Percentiles rank a stretch among this genome's conserved stretches.
Conservation (phyloP, 2,113 vertebrate genomes). For the Tiliqua scincoides region DNA sequence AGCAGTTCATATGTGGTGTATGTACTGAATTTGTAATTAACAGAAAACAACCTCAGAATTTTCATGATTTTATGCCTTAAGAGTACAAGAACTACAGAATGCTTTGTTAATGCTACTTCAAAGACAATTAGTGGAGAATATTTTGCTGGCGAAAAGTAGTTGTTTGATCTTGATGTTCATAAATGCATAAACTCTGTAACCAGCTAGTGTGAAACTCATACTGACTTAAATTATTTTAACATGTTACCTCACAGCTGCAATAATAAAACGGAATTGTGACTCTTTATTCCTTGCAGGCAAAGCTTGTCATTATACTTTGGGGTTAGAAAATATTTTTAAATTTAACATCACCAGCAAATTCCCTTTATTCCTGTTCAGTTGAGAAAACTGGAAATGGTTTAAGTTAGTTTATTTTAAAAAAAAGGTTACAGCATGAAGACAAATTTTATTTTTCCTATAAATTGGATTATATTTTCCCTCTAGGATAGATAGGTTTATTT, state of each 20-base stretch:
- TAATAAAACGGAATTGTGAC: slow-evolving; percentile 11
- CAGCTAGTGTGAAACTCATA: slow-evolving; percentile 11
- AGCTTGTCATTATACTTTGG: slow-evolving; percentile 28
- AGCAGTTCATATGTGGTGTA: no score
- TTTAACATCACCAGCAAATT: not conserved
- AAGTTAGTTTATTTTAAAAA: not conserved
- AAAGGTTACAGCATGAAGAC: not conserved
- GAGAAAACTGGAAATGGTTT: not conserved
- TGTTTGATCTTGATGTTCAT: slow-evolving; percentile 7
- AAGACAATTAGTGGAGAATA: no score
- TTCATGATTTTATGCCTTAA: no score
- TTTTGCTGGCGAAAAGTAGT: no score
- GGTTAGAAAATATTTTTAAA: slow-evolving; percentile 43
- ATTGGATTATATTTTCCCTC: not conserved
- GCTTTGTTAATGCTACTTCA: no score
- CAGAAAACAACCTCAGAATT: no score
- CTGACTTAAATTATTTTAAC: slow-evolving; percentile 7
- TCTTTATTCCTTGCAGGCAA: slow-evolving; percentile 41
- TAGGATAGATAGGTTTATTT: slow-evolving; percentile 19
- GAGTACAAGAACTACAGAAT: no score
- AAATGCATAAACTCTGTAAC: slow-evolving; percentile 26
- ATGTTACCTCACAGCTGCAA: not conserved
- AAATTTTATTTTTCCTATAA: not conserved
- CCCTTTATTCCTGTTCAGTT: not conserved
- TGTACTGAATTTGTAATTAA: no score